Base-by-base conservation (phyloP, 2,888 invertebrate species). In the Cosmia trapezina region DNA sequence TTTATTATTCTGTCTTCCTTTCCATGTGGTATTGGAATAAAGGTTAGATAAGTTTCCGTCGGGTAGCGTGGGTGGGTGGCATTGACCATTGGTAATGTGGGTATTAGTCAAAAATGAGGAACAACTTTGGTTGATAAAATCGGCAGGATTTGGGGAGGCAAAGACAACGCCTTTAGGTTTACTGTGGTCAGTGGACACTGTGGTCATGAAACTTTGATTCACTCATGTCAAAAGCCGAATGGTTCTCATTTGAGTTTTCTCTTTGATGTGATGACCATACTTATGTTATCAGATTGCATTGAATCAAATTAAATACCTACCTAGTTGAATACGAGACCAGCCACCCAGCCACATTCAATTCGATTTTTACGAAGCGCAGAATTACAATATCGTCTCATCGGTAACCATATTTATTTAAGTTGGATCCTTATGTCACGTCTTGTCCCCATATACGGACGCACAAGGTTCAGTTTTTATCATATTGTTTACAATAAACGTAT, bases 381-480 rank as follows among this genome's bases (percentile, higher is more conserved):
- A 57, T 75, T 57, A 64, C 57, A 12, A 28, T 67, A 67, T 67
- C 66, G 67, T 51, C 28, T 60, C 62, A 66, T 64, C 53, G 41
- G 37, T 53, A n/a, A 47, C 62, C 57, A 45, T 75, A 53, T 83
- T 80, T 83, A 80, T 74, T 76, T 54, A 68, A 65, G 11, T 59
- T 59, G 67, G 63, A 69, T 82, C 60, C 82, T 84, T 76, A 79
- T 83, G 76, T 79, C 84, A 84, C 82, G 84, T 73, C 37, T 54
- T 51, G 28, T 22, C 17, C 6, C 81, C 80, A 41, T 79, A 73
- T 72, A 74, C 51, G 74, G 76, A 65, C 37, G 77, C 60, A 67
- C 86, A 86, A 86, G 83, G 78, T 81, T 65, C 67, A 68, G 61
- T 81, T 84, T 81, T 84, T 84, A 84, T 86, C 85, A 66, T 64